Evolutionary conservation across 2,113 vertebrate genomes (phyloP).

Genomic region (Dicrurus megarhynchus): DNA sequence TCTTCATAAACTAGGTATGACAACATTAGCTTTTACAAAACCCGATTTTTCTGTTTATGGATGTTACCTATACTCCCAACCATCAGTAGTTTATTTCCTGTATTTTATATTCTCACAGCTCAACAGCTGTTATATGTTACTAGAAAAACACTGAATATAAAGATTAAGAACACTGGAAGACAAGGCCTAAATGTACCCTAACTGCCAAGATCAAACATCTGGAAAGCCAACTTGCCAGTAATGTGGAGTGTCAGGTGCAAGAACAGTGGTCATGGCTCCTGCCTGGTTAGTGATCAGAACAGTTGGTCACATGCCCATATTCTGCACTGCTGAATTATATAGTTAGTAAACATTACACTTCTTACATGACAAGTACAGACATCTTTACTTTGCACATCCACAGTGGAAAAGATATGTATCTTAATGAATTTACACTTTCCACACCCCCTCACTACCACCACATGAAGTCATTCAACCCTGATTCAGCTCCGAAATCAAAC

Average conservation of each 20-base stretch:
- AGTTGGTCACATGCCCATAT: not conserved
- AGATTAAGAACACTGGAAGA: not conserved
- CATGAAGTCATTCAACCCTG: not conserved
- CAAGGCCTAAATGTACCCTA: not conserved
- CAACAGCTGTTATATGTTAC: not conserved
- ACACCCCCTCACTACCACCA: not conserved
- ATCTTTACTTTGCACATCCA: not conserved
- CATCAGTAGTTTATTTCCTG: not conserved
- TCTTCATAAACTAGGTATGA: not conserved
- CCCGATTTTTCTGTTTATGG: not conserved
- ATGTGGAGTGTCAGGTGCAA: not conserved
- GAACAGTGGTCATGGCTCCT: not conserved
- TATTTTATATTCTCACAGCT: not conserved
- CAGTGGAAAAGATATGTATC: not conserved
- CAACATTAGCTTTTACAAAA: not conserved
- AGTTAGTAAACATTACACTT: not conserved
- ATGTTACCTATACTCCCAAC: not conserved
- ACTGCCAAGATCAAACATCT: not conserved
- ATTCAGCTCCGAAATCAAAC: not conserved
- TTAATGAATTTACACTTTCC: not conserved
- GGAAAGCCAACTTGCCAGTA: not conserved
- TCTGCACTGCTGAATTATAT: not conserved
- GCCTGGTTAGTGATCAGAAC: not conserved
- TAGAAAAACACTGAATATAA: not conserved
- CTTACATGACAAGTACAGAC: not conserved